Base-by-base conservation (phyloP, 2,113 vertebrate species). In the Caranx melampygus region DNA sequence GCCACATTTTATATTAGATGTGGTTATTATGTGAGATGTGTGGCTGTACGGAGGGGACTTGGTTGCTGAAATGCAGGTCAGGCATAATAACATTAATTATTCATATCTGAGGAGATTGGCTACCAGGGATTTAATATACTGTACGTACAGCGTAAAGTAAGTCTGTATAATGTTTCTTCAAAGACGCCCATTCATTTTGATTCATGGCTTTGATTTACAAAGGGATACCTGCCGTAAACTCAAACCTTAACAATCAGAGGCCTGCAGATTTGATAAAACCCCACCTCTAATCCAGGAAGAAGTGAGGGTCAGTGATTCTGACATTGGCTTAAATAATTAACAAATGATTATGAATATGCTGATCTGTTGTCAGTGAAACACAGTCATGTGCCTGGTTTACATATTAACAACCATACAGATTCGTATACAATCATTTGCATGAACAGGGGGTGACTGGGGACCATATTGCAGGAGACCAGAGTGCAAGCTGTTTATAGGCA, bases 381-480 rank as follows among this genome's bases (percentile, higher is more conserved):
- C 34, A 57, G 54, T 16, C 2, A 20, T 75, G 16, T 42, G 74
- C 44, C 59, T 63, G 16, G 66, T 89, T 89, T 84, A 84, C 79
- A 89, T 88, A 81, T 87, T 75, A 79, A 54, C 49, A 62, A 47
- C 61, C 51, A 72, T 79, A 62, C 62, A 78, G n/a, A 81, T 82
- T 88, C 62, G 75, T 79, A 55, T 78, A 72, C 55, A 74, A 72
- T 83, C 63, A 78, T 61, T 81, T 84, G 87, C 64, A 84, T 44
- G 63, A 87, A 77, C 72, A 72, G 62, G 70, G 68, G 79, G 72
- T 68, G 73, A 81, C 86, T 76, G 35, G 51, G 75, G 84, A 88
- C 82, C 90, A 93, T 91, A 89, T 88, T 90, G 86, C 83, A 82
- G 76, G 78, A 79, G 87, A 87, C 57, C 72, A 77, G 72, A 87